A percentile compares a stretch with the other conserved stretches of the same genome.
phyloP scores from a whole-genome alignment of 2,888 invertebrate species.

The Fragum sueziense region DNA sequence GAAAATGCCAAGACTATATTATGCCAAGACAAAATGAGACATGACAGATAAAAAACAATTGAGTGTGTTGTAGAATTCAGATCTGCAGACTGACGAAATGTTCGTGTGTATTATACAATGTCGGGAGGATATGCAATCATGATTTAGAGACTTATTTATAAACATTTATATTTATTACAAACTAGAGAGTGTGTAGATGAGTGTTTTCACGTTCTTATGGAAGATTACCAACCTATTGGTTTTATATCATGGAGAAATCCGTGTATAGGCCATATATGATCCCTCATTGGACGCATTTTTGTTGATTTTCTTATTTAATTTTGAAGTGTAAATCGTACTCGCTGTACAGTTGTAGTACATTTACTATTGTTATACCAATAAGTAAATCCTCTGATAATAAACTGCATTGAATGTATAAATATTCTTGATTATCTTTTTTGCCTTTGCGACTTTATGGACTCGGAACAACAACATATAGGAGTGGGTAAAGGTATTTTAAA shows the following conservation, averaged over 20 bases:
- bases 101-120: constrained; percentile 3
- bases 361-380: constrained; percentile 30
- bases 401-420: constrained; percentile 14
- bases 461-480: too few relatives aligned
- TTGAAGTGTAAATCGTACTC: constrained; percentile 32
- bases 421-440: not conserved
- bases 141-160: constrained; percentile 4
- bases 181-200: constrained; percentile 17
- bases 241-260: not conserved
- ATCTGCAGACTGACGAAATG: constrained; percentile 6
- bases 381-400: constrained; percentile 18
- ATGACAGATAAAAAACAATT: constrained; percentile 1
- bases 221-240: not conserved
- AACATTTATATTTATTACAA: constrained; percentile 19
- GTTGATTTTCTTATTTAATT: not conserved
- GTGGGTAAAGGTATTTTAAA: too few relatives aligned
- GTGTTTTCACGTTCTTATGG: constrained; percentile 11
- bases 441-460: too few relatives aligned
- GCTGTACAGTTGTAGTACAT: constrained; percentile 28
- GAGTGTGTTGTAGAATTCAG: not conserved
- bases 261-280: constrained; percentile 42
- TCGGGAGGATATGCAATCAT: constrained; percentile 15
- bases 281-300: constrained; percentile 60
- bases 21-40: constrained; percentile 30
- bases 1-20: constrained; percentile 33